Percentiles rank a stretch among this genome's conserved stretches.
Evolutionary conservation across 1,140 invertebrate genomes (phyloP).

Genomic region (Hycleus phaleratus): DNA sequence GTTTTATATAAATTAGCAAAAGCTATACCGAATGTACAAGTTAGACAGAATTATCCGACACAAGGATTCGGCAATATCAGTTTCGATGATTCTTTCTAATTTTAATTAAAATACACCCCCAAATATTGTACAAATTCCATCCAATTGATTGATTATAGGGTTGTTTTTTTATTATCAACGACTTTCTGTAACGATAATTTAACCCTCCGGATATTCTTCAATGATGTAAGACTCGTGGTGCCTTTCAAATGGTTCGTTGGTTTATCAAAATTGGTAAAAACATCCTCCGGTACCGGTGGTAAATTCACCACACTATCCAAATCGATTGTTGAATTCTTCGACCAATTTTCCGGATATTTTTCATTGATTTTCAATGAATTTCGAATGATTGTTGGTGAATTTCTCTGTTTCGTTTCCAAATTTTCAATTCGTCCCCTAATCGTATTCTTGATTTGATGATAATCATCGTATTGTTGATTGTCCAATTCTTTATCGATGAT

Average conservation of each 20-base stretch:
- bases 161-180: neutral
- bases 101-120: neutral
- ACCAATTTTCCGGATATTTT: constrained; percentile 42
- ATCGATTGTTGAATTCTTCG: constrained; percentile 40
- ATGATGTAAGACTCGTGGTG: constrained; percentile 39
- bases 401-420: too few relatives aligned
- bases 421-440: too few relatives aligned
- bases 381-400: too few relatives aligned
- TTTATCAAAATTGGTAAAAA: constrained; percentile 37
- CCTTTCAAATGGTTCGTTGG: constrained; percentile 20
- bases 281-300: constrained; percentile 42
- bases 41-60: constrained; percentile 26
- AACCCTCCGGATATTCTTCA: constrained; percentile 41
- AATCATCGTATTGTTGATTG: too few relatives aligned
- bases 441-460: too few relatives aligned
- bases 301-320: constrained; percentile 39
- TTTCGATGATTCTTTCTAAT: constrained; percentile 31
- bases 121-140: neutral
- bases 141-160: neutral
- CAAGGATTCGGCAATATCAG: constrained; percentile 31
- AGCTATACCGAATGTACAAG: constrained; percentile 20
- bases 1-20: constrained; percentile 24
- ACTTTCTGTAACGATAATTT: constrained; percentile 40
- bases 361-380: constrained; percentile 37
- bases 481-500: too few relatives aligned